These are phyloP conservation scores for Ceratosolen solmsi DNA, from an alignment of 1,140 invertebrate species.

Conservation along the genomic window DNA sequence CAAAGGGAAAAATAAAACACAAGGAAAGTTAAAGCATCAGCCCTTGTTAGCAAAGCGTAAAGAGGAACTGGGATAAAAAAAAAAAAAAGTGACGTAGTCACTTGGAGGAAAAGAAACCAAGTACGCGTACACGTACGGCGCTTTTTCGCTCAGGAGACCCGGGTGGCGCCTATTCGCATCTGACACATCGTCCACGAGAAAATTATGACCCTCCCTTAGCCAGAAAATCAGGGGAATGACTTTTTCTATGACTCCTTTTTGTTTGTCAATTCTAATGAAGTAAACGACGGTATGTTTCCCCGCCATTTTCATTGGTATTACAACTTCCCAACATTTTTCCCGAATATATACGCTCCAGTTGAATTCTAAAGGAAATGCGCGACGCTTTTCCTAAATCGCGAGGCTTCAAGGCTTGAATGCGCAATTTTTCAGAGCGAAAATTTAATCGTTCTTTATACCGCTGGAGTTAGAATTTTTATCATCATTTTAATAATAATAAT, in stretches of 20 bases:
- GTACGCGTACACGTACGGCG: background rate
- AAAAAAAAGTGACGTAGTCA: background rate
- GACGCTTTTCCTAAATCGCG: conserved; percentile 8
- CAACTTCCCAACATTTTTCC: background rate
- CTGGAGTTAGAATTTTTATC: background rate
- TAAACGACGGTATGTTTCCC: conserved; percentile 7
- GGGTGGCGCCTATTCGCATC: background rate
- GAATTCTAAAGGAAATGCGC: conserved; percentile 19
- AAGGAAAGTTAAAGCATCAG: conserved; percentile 7
- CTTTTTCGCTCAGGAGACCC: background rate
- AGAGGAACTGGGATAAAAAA: background rate
- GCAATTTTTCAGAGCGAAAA: conserved; percentile 33
- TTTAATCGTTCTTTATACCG: conserved; percentile 12
- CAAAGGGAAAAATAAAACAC: conserved; percentile 6
- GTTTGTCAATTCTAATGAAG: conserved; percentile 21
- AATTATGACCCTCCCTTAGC: background rate
- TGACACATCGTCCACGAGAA: conserved; percentile 2
- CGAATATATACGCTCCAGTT: conserved; percentile 4
- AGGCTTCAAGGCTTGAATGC: conserved; percentile 24
- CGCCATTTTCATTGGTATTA: conserved; percentile 3
- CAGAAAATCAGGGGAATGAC: background rate
- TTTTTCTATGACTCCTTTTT: background rate
- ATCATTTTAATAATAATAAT: conserved; percentile 3
- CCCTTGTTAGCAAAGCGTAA: conserved; percentile 27
- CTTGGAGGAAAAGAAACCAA: background rate